Percentiles rank a stretch among this genome's conserved stretches.
Conservation (phyloP, 1,140 invertebrate genomes). For the Copidosoma floridanum region DNA sequence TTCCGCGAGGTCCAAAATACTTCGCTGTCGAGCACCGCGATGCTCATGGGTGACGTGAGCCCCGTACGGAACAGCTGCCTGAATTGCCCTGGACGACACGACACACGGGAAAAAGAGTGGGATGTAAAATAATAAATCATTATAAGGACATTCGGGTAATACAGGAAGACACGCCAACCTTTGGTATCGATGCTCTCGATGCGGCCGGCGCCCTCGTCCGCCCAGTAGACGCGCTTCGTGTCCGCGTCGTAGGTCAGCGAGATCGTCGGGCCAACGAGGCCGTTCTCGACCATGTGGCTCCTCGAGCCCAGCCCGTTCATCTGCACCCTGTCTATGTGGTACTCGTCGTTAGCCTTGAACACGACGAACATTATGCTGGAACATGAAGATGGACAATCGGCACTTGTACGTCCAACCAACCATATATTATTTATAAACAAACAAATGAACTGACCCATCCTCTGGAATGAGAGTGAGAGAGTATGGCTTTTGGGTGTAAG, state of each 20-base stretch:
- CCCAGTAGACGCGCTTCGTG: conserved; percentile 57
- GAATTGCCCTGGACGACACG: conserved; percentile 39
- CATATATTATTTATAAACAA: neutral
- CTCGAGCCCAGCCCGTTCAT: conserved; percentile 59
- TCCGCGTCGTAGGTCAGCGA: conserved; percentile 58
- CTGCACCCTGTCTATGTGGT: conserved; percentile 61
- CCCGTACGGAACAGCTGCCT: conserved; percentile 41
- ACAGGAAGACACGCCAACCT: conserved; percentile 47
- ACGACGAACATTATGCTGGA: conserved; percentile 67
- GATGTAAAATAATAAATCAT: conserved; percentile 31
- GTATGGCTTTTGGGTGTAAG: conserved; percentile 58
- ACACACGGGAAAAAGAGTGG: too few relatives aligned
- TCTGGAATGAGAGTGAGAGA: conserved; percentile 64
- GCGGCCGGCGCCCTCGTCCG: conserved; percentile 56
- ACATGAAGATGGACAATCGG: conserved; percentile 17
- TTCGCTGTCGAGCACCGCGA: conserved; percentile 59
- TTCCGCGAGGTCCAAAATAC: conserved; percentile 53
- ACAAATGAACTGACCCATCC: conserved; percentile 55
- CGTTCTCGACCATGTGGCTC: conserved; percentile 56
- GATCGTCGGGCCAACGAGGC: conserved; percentile 56
- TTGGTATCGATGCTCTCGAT: conserved; percentile 60
- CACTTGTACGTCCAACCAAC: neutral
- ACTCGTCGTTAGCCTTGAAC: conserved; percentile 50
- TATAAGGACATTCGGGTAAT: neutral
- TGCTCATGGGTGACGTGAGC: conserved; percentile 50